These are phyloP conservation scores for Xiphophorus birchmanni DNA, from an alignment of 2,797 vertebrate species.

Conservation along the genomic window DNA sequence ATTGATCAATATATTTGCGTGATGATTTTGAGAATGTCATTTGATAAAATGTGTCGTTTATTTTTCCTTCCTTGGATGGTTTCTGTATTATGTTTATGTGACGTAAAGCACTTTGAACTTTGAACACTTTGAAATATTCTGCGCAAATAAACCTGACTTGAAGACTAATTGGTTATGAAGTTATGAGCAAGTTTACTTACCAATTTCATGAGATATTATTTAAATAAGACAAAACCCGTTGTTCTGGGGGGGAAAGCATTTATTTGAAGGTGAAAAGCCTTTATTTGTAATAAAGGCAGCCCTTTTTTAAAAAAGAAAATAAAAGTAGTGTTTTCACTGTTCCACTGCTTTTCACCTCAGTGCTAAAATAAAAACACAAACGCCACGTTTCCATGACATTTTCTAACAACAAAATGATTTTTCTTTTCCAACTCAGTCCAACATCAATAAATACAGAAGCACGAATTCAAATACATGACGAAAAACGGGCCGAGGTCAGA, in stretches of 20 bases:
- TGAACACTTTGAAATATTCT: no score
- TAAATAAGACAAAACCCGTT: not conserved
- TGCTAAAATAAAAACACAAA: constrained; percentile 1
- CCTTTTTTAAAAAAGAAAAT: constrained; percentile 34
- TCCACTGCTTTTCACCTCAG: not conserved
- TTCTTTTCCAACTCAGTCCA: not conserved
- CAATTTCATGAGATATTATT: not conserved
- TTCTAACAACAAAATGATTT: not conserved
- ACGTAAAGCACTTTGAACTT: no score
- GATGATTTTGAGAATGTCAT: not conserved
- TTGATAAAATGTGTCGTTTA: not conserved
- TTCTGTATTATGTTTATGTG: no score
- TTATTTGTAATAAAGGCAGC: constrained; percentile 53
- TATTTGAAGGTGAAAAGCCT: constrained; percentile 35
- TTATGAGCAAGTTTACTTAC: not conserved
- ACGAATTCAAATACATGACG: not conserved
- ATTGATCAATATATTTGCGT: no score
- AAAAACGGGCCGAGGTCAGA: not conserved
- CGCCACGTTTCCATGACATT: not conserved
- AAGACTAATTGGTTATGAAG: no score
- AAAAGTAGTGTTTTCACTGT: not conserved
- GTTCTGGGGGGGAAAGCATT: constrained; percentile 33
- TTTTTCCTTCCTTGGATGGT: no score
- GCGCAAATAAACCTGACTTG: no score
- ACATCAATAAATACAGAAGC: not conserved